These are phyloP conservation scores for Sander vitreus DNA, from an alignment of 2,113 vertebrate genomes.

Conservation along the genomic window DNA sequence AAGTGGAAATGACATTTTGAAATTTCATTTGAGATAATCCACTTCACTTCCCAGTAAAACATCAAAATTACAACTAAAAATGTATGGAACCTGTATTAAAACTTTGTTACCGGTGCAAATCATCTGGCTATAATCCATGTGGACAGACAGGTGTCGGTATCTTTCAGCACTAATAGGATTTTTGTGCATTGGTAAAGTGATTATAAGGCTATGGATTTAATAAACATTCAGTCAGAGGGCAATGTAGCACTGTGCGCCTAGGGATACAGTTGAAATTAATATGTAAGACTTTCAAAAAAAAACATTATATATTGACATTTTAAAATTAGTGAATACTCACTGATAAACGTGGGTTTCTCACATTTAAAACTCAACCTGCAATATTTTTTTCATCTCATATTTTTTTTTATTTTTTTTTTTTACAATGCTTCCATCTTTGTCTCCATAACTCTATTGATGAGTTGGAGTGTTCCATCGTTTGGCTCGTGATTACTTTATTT, in stretches of 20 bases:
- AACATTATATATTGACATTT: slow-evolving; percentile 26
- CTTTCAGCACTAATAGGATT: slow-evolving; percentile 80
- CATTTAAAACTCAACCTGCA: not conserved
- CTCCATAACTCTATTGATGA: slow-evolving; percentile 80
- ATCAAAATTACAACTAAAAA: slow-evolving; percentile 91
- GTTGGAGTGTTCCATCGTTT: slow-evolving; percentile 81
- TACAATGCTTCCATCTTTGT: slow-evolving; percentile 37
- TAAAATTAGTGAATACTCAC: slow-evolving; percentile 12
- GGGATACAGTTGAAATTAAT: slow-evolving; percentile 10
- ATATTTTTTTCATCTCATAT: slow-evolving; percentile 4
- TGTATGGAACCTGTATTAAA: slow-evolving; percentile 89
- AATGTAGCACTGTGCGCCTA: slow-evolving; percentile 4
- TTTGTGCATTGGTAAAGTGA: slow-evolving; percentile 73
- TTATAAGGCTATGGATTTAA: slow-evolving; percentile 69
- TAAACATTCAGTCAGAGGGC: slow-evolving; percentile 62
- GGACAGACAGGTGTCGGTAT: slow-evolving; percentile 86
- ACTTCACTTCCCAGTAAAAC: slow-evolving; percentile 93
- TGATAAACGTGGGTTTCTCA: not conserved
- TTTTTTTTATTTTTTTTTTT: not conserved
- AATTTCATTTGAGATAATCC: slow-evolving; percentile 95
- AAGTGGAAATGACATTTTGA: slow-evolving; percentile 95
- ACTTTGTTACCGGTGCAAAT: slow-evolving; percentile 87
- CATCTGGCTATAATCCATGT: slow-evolving; percentile 85
- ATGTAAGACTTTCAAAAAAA: slow-evolving; percentile 16
- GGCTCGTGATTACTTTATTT: slow-evolving; percentile 90